Conservation (phyloP, 2,888 invertebrate species). For the Calameuta filiformis region DNA sequence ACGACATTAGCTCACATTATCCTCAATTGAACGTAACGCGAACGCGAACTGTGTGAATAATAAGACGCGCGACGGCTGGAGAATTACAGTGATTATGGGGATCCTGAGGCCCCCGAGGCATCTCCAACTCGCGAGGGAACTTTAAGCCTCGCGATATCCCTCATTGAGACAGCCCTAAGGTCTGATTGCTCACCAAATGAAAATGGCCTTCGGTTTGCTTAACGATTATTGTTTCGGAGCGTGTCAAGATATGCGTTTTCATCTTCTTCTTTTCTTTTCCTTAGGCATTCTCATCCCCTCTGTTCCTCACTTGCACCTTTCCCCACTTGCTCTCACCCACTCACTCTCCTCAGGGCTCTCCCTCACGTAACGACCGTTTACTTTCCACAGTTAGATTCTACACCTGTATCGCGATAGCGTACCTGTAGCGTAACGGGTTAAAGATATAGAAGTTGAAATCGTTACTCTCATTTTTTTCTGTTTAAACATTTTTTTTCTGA, state of each 20-base stretch:
- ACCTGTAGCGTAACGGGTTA: neutral
- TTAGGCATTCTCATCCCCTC: neutral
- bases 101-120: slow-evolving; percentile 28
- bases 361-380: slow-evolving; percentile 1
- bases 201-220: slow-evolving; percentile 46
- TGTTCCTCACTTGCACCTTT: neutral
- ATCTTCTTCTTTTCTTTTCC: neutral
- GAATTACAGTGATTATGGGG: slow-evolving; percentile 61
- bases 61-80: slow-evolving; percentile 39
- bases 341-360: neutral
- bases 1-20: neutral
- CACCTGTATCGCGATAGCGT: neutral
- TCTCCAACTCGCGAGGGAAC: slow-evolving; percentile 20
- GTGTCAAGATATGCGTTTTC: slow-evolving; percentile 41
- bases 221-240: slow-evolving; percentile 51
- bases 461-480: neutral
- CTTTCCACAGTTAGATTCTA: neutral
- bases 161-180: slow-evolving; percentile 28
- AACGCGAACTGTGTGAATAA: slow-evolving; percentile 43
- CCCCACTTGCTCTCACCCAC: neutral
- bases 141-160: slow-evolving; percentile 14
- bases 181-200: slow-evolving; percentile 47
- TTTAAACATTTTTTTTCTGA: neutral
- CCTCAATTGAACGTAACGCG: slow-evolving; percentile 42
- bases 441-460: neutral